phyloP scores from a whole-genome alignment of 2,113 vertebrate species.

The Glaucidium brasilianum region DNA sequence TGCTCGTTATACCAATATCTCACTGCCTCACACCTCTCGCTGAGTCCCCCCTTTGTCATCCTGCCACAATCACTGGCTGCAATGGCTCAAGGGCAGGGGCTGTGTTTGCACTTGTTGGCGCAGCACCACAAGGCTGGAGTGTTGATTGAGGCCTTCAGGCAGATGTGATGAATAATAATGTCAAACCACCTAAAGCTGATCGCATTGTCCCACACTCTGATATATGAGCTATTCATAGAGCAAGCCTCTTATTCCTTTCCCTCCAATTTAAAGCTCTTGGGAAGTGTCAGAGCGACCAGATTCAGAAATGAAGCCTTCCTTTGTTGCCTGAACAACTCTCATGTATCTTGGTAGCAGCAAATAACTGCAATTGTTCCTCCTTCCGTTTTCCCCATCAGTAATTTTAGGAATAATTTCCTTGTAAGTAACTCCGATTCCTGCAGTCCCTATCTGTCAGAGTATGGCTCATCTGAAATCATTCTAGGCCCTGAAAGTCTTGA shows the following conservation, averaged over 20 bases:
- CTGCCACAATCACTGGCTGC: fast-evolving
- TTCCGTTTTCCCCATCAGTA: neutral
- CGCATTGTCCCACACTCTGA: neutral
- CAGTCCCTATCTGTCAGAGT: neutral
- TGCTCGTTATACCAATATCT: neutral
- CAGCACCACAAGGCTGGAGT: neutral
- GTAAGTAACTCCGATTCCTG: neutral
- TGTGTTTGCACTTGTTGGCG: neutral
- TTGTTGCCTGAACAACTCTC: neutral
- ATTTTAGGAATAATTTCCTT: slow-evolving; percentile 11
- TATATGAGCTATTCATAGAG: neutral
- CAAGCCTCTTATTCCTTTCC: neutral
- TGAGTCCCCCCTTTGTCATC: neutral
- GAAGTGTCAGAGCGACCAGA: neutral
- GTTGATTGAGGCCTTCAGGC: neutral
- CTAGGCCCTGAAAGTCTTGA: neutral
- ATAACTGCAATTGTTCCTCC: neutral
- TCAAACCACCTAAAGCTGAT: neutral
- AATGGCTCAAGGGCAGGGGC: neutral
- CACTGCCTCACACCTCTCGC: neutral
- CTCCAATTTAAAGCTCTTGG: neutral
- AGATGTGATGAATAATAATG: neutral
- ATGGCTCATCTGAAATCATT: neutral
- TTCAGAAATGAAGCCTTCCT: neutral
- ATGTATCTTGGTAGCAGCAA: neutral